Base-by-base conservation (phyloP, 2,888 invertebrate species). In the Lagria hirta region DNA sequence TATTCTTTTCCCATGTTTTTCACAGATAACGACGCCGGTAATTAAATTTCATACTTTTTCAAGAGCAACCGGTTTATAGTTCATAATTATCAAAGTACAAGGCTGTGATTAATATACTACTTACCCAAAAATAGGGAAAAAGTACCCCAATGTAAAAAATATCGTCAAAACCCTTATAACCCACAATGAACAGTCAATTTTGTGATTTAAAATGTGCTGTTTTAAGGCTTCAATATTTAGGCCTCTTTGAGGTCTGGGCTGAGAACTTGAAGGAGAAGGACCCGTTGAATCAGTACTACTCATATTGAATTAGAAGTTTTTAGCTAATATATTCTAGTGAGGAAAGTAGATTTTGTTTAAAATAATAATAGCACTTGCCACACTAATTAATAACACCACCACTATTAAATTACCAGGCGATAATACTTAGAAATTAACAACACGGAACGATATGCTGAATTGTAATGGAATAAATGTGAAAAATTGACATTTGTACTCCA, bases 91-190 rank as follows among this genome's bases (percentile, higher is more conserved):
- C 33, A 40, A 40, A 21, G 12, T 5, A 17, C 45, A 45, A 43
- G 37, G 37, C 20, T 43, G 14, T n/a, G n/a, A 11, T 12, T 2
- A 30, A 2, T 17, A n/a, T 3, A 2, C 8, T 11, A 13, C 84
- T 80, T 75, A 95, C 91, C 90, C 88, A 73, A 95, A 87, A 58
- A 94, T 70, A 37, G 95, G 95, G 60, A 96, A 69, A 32, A 95
- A 75, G 73, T 94, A 97, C 64, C 84, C 83, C 57, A 91, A 66
- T 8, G 90, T 84, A 69, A 88, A 94, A 8, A 91, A 64, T 14
- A 97, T 81, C 1, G 92, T 89, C 43, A 91, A 77, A 13, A 95
- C 69, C 60, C 98, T 78, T 18, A 93, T 88, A 8, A 83, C 79
- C 91, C 95, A 96, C 42, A 95, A 75, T 1, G 86, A 85, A 26